Percentiles rank a stretch among this genome's conserved stretches.
Evolutionary conservation across 2,797 vertebrate species (phyloP).

Genomic region (Sphenodon punctatus): DNA sequence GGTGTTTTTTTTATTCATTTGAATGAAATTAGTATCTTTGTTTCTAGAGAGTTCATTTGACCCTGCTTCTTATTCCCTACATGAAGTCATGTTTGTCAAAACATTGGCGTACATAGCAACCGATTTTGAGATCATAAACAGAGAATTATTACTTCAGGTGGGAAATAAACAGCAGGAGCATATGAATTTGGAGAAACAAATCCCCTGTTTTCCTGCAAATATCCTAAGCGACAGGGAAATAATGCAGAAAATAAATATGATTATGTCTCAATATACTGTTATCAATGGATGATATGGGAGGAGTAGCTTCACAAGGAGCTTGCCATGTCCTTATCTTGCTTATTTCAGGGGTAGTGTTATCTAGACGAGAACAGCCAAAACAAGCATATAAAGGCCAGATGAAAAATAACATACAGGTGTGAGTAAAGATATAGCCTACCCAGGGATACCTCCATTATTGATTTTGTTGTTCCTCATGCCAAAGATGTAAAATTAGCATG

Average conservation of each 20-base stretch:
- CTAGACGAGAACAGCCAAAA: not conserved
- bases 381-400: not conserved
- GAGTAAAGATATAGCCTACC: not conserved
- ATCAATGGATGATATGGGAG: not conserved
- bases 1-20: not conserved
- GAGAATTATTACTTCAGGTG: not conserved
- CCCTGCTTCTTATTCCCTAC: slow-evolving; percentile 5
- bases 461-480: not conserved
- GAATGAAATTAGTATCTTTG: not conserved
- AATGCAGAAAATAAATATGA: not conserved
- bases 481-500: not conserved
- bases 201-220: not conserved
- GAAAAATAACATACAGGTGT: not conserved
- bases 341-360: not conserved
- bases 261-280: not conserved
- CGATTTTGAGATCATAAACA: not conserved
- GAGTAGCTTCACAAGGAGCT: not conserved
- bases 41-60: slow-evolving; percentile 23
- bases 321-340: not conserved
- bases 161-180: not conserved
- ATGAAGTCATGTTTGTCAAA: slow-evolving; percentile 25
- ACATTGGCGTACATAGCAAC: not conserved
- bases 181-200: not conserved
- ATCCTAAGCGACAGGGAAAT: not conserved
- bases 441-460: not conserved